These are phyloP conservation scores for Periplaneta americana DNA, from an alignment of 1,140 invertebrate species.

Conservation along the genomic window DNA sequence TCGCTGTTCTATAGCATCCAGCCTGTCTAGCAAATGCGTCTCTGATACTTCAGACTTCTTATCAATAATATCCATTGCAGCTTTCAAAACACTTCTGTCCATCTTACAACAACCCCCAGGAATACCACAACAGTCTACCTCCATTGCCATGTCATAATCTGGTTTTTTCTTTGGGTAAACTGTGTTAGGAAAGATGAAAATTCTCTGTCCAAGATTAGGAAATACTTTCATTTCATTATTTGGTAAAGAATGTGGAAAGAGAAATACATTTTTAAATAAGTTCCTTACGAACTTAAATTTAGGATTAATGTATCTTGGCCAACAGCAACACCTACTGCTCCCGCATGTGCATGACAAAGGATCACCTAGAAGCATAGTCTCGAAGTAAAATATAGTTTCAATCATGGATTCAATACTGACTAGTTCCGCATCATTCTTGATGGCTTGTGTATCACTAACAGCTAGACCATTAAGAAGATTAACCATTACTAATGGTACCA, in stretches of 20 bases:
- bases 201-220: not conserved
- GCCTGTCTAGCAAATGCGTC: not conserved
- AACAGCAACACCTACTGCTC: not conserved
- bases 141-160: not conserved
- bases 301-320: not conserved
- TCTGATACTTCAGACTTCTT: not conserved
- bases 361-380: not conserved
- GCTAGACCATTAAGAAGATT: constrained; percentile 77
- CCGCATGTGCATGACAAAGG: not conserved
- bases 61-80: not conserved
- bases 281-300: not conserved
- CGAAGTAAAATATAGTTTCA: constrained; percentile 3
- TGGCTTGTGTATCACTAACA: constrained; percentile 70
- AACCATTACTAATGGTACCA: constrained; percentile 72
- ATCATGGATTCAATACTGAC: constrained; percentile 40
- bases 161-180: not conserved
- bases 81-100: not conserved
- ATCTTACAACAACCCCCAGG: not conserved
- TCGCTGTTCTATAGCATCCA: not conserved
- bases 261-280: not conserved
- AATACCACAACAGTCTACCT: not conserved
- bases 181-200: not conserved
- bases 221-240: not conserved
- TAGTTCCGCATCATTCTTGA: constrained; percentile 68
- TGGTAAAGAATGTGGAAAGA: not conserved